Evolutionary conservation across 2,888 invertebrate genomes (phyloP).

Genomic region (Patella pellucida): DNA sequence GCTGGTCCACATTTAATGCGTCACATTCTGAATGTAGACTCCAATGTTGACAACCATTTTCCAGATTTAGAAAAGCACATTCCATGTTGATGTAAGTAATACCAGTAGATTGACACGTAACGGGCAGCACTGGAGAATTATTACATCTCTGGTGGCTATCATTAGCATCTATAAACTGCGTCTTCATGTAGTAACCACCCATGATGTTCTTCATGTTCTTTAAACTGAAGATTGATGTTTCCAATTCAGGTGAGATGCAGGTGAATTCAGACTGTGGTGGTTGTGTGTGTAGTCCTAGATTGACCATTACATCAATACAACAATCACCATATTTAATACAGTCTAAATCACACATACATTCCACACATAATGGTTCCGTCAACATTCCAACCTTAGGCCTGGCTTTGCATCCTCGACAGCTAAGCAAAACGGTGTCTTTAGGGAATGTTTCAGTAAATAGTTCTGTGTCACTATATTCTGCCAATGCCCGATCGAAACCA

Average conservation of each 20-base stretch:
- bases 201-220: background rate
- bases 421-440: too few species aligned
- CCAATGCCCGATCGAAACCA: too few species aligned
- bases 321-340: slow-evolving; percentile 3
- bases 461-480: too few species aligned
- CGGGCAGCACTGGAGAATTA: background rate
- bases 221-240: background rate
- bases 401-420: too few species aligned
- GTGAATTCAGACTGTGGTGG: background rate
- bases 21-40: background rate
- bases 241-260: background rate
- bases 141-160: background rate
- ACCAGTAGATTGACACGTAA: background rate
- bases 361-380: background rate
- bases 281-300: background rate
- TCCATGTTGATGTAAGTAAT: background rate
- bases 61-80: background rate
- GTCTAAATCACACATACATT: background rate
- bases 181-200: background rate
- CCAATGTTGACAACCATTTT: background rate
- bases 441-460: too few species aligned
- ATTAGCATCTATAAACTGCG: too few species aligned
- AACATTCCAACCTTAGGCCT: background rate
- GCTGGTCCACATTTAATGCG: background rate
- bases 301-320: background rate